Percentiles rank a stretch among this genome's conserved stretches.
Conservation (phyloP, 2,113 vertebrate species). For the Siphamia tubifer region DNA sequence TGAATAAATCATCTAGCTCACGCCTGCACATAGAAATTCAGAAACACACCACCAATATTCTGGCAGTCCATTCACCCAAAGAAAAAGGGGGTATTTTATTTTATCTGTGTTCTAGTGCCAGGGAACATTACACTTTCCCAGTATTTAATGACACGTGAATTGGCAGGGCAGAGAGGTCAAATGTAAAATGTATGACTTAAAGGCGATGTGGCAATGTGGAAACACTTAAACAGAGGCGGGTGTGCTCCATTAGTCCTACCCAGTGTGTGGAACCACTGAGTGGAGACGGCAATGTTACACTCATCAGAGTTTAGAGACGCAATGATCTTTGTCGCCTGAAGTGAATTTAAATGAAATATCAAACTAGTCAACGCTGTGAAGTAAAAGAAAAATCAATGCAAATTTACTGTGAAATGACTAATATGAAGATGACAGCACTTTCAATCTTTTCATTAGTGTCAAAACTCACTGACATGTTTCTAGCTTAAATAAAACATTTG, state of each 20-base stretch:
- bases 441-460: too few species aligned
- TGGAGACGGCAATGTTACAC: conserved; percentile 1
- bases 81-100: conserved; percentile 40
- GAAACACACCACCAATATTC: conserved; percentile 18
- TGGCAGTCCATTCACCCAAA: conserved; percentile 18
- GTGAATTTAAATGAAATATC: background rate
- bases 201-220: conserved; percentile 49
- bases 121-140: conserved; percentile 41
- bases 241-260: conserved; percentile 25
- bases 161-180: conserved; percentile 52
- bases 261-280: conserved; percentile 3
- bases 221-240: conserved; percentile 59
- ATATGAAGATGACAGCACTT: too few species aligned
- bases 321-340: conserved; percentile 44
- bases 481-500: too few species aligned
- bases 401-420: conserved; percentile 21
- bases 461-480: too few species aligned
- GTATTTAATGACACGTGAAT: conserved; percentile 49
- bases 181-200: conserved; percentile 45
- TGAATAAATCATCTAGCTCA: conserved; percentile 53
- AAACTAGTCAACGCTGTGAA: conserved; percentile 2
- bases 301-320: conserved; percentile 18
- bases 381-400: conserved; percentile 6
- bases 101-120: conserved; percentile 56
- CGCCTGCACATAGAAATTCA: conserved; percentile 20